Evolutionary conservation across 1,140 invertebrate genomes (phyloP), one percentile per base, ranked within the genome.

Genomic region (Bemisia tabaci): DNA sequence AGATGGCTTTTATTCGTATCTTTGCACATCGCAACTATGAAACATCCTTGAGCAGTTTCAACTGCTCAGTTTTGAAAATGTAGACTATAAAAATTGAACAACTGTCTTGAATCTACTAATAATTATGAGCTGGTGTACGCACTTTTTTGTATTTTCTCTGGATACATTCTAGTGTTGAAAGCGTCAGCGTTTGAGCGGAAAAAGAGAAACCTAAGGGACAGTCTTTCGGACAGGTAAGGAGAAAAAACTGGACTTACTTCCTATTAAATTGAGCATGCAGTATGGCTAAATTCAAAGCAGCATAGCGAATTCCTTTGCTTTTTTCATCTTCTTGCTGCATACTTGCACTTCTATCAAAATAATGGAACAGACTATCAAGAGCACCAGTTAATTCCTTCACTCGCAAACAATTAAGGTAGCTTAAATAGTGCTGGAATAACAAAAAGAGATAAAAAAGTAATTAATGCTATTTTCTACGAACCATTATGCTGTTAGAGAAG

Each of bases 331-430:
- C 72, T 48, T 72, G 73, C 11, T 73, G 76, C 68, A 73, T 73
- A 72, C 60, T 75, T 73, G 69, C 72, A 62, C 84, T 83, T 67
- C 89, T 83, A 75, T 94, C 91, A 74, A 94, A 91, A 73, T 89
- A 91, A 71, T 92, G 87, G 78, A 91, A 89, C 0, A 95, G 78
- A 70, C 88, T 89, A 70, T 91, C 85, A 65, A 92, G 75, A 0
- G 92, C 88, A 1, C 90, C 91, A 73, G 88, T 89, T 75, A 91
- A 92, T 76, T 96, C 94, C 73, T 89, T 89, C 2, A 92, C 84
- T 26, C 93, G 79, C 59, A 95, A 76, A 73, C 87, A 92, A 77
- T 95, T 96, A 71, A 96, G 78, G 74, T 93, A 97, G 72, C 89
- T 92, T 26, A 97, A 79, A 75, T 91, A 95, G 82, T 95, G 91